Conservation (phyloP, 2,888 invertebrate species). For the Megamerina dolium region DNA sequence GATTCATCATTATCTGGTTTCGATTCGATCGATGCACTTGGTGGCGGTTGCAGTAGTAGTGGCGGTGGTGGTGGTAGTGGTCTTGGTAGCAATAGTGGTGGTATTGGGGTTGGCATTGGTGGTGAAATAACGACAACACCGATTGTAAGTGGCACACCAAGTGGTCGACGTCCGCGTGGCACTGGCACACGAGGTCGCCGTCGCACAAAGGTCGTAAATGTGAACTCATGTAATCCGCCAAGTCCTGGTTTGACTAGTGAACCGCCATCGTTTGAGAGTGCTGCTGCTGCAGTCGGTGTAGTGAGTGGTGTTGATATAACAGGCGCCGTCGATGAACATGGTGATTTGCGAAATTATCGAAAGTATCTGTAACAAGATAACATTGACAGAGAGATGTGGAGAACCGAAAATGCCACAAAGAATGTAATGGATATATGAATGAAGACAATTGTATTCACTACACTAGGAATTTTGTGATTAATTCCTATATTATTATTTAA, state of each 20-base stretch:
- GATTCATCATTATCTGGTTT: slow-evolving; percentile 20
- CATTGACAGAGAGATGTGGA: too few relatives aligned
- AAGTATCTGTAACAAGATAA: slow-evolving; percentile 45
- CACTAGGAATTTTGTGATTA: too few relatives aligned
- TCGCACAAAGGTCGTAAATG: slow-evolving; percentile 25
- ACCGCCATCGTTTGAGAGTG: slow-evolving; percentile 49
- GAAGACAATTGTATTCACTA: too few relatives aligned
- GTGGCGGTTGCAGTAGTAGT: slow-evolving; percentile 23
- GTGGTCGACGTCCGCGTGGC: slow-evolving; percentile 34
- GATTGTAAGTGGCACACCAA: slow-evolving; percentile 24
- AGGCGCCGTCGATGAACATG: slow-evolving; percentile 34
- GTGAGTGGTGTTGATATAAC: slow-evolving; percentile 29
- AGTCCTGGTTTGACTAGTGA: slow-evolving; percentile 44
- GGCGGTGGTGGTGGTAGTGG: slow-evolving; percentile 22
- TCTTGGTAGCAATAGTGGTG: slow-evolving; percentile 9
- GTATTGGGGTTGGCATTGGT: slow-evolving; percentile 16
- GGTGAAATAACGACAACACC: slow-evolving; percentile 28
- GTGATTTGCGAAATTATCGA: slow-evolving; percentile 46
- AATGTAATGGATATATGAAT: too few relatives aligned
- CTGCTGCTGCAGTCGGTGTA: slow-evolving; percentile 45
- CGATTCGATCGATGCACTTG: slow-evolving; percentile 19
- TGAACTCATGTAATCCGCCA: slow-evolving; percentile 33
- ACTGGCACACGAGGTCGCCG: slow-evolving; percentile 38
- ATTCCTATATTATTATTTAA: too few relatives aligned
- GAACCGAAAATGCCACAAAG: too few relatives aligned